Percentiles rank a stretch among this genome's conserved stretches.
phyloP scores from a whole-genome alignment of 2,113 vertebrate species.

The Heteronetta atricapilla region DNA sequence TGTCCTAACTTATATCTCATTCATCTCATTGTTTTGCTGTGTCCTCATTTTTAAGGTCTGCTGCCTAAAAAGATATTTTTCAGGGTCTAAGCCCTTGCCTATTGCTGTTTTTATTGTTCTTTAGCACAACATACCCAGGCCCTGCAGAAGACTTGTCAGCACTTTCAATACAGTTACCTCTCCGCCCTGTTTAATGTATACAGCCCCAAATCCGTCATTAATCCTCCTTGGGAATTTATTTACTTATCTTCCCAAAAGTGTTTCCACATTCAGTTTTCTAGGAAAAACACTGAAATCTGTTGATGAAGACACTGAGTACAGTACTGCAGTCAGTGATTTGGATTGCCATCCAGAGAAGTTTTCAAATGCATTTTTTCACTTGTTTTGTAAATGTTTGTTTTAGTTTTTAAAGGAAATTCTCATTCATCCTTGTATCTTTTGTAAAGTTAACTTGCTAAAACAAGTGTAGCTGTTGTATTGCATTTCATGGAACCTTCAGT shows the following conservation, averaged over 20 bases:
- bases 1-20: background rate
- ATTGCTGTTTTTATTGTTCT: background rate
- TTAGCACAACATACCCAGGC: background rate
- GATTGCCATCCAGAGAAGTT: background rate
- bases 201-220: background rate
- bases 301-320: background rate
- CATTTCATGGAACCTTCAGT: background rate
- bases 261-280: background rate
- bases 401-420: background rate
- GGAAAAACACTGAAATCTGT: background rate
- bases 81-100: accelerated
- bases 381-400: background rate
- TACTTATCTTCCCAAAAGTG: background rate
- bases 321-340: background rate
- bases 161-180: background rate
- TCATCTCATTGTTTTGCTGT: background rate
- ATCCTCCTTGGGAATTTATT: background rate
- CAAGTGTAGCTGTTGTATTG: background rate
- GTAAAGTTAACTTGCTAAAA: background rate
- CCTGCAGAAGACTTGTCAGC: background rate
- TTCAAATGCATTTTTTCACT: background rate
- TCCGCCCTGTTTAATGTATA: background rate
- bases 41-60: background rate
- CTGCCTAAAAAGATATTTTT: background rate
- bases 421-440: background rate